Percentiles rank a stretch among this genome's conserved stretches.
phyloP scores from a whole-genome alignment of 2,113 vertebrate species.

The Mastomys natalensis region DNA sequence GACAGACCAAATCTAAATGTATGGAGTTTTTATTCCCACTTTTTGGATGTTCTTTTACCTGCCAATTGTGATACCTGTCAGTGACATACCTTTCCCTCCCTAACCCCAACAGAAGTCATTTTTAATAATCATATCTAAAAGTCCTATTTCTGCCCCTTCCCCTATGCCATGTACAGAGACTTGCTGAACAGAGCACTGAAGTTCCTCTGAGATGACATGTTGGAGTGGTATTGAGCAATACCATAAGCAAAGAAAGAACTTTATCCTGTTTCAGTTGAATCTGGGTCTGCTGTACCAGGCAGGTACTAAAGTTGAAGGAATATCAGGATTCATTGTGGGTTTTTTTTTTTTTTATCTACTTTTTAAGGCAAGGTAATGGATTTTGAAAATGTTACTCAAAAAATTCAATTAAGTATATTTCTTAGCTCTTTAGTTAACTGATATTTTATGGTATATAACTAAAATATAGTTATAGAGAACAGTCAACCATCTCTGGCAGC shows the following conservation, averaged over 20 bases:
- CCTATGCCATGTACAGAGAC: too few species aligned
- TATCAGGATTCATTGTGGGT: not conserved
- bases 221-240: not conserved
- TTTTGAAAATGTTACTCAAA: constrained; percentile 29
- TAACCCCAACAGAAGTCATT: not conserved
- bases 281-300: not conserved
- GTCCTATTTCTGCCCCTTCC: not conserved
- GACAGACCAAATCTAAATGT: not conserved
- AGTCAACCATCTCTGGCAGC: not conserved
- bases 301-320: not conserved
- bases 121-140: not conserved
- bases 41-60: not conserved
- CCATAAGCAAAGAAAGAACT: not conserved
- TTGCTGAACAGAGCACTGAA: not conserved
- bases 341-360: not conserved
- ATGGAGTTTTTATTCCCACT: not conserved
- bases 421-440: too few species aligned
- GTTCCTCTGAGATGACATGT: not conserved
- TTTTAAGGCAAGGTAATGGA: constrained; percentile 19
- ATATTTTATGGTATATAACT: constrained; percentile 46
- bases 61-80: not conserved
- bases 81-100: not conserved
- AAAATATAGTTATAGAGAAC: constrained; percentile 35
- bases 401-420: too few species aligned
- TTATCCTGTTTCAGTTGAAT: not conserved